Base-by-base conservation (phyloP, 2,797 vertebrate genomes). In the Menidia menidia region DNA sequence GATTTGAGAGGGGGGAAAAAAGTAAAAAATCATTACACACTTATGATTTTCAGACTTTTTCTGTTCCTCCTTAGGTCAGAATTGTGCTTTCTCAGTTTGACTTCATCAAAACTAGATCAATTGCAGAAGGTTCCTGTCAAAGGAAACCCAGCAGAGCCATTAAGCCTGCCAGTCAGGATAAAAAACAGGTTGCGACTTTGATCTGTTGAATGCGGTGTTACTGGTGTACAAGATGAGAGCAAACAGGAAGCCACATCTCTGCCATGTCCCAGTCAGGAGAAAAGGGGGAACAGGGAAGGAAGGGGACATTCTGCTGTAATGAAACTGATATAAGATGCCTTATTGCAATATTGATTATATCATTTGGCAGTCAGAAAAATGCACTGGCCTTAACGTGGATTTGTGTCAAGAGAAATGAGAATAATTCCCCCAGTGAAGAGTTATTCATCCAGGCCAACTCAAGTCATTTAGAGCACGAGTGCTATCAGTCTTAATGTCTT, bases 181-280 rank as follows among this genome's bases (percentile, higher is more conserved):
- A 81, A 60, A 68, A 54, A 80, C 59, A 81, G 84, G 86, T 84
- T 65, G 30, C 32, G 48, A 87, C 85, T 84, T 87, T 67, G 11
- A 71, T 81, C 72, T 85, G 78, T 87, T 78, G 63, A 77, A 82
- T 35, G 60, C 59, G 47, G 52, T 63, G 62, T 56, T 60, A 35
- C 51, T 61, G 66, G 18, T 10, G 15, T 73, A 76, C 55, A 48
- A 63, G 50, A 72, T 75, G 63, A 63, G 45, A 78, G 60, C 31
- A 25, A 70, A 55, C 41, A 74, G 63, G 43, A 68, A 61, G 60
- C 51, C 6, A 4, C 41, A 32, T 13, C 76, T 55, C 13, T 67
- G 43, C n/a, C 9, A 51, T 56, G 63, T 31, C 44, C 13, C 48
- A 56, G 63, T 53, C 31, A 44, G 55, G 58, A 57, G 31, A 57